phyloP scores from a whole-genome alignment of 1,140 invertebrate genomes.

The Brachionus rotundiformis region DNA sequence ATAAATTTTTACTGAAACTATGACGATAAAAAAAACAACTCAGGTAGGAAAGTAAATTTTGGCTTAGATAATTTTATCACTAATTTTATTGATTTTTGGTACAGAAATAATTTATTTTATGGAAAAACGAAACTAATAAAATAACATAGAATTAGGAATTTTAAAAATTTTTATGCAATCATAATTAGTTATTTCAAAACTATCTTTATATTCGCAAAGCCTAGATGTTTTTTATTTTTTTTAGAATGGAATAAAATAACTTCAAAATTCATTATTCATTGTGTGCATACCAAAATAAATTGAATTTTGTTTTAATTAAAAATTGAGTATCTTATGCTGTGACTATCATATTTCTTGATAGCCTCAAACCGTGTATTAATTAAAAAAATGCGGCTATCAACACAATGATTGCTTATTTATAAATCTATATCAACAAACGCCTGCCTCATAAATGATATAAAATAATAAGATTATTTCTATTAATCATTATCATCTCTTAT shows the following conservation, averaged over 20 bases:
- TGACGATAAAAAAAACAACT: not conserved
- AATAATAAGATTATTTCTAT: not conserved
- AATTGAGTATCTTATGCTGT: too few relatives aligned
- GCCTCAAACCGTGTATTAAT: not conserved
- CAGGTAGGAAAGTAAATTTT: not conserved
- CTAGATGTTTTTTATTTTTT: not conserved
- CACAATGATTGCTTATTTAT: not conserved
- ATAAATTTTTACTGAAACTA: conserved; percentile 9
- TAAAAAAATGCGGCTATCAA: conserved; percentile 8
- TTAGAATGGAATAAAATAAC: not conserved
- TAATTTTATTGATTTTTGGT: not conserved
- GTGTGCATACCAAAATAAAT: not conserved
- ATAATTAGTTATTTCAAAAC: conserved; percentile 16
- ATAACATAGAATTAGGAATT: not conserved
- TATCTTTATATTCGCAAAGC: not conserved
- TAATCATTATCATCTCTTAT: not conserved
- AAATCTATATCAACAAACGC: not conserved
- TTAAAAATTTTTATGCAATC: not conserved
- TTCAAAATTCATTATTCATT: not conserved
- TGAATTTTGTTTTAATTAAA: not conserved
- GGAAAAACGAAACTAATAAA: not conserved
- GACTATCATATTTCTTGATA: too few relatives aligned
- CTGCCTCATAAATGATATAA: too few relatives aligned
- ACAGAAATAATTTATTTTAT: not conserved
- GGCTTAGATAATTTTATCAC: not conserved